Evolutionary conservation across 2,888 invertebrate genomes (phyloP).

Genomic region (Cantharis rufa): DNA sequence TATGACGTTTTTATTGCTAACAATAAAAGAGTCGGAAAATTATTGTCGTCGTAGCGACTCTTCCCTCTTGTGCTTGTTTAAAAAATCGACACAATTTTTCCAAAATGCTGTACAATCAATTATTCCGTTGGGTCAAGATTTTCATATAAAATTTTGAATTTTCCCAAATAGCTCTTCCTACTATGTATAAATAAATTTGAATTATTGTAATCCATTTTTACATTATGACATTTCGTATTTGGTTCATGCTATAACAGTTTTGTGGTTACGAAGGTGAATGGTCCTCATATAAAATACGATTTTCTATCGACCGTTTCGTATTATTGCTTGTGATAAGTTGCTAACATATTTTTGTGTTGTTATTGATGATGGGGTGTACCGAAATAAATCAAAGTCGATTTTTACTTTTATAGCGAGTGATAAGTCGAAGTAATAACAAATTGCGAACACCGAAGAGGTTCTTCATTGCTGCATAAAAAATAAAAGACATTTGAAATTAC

Average conservation of each 20-base stretch:
- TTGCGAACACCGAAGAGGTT: slow-evolving; percentile 16
- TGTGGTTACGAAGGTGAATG: slow-evolving; percentile 12
- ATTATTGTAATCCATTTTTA: not conserved
- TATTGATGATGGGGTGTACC: slow-evolving; percentile 24
- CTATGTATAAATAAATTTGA: not conserved
- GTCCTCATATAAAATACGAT: slow-evolving; percentile 21
- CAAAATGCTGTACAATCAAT: not conserved
- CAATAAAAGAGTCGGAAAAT: not conserved
- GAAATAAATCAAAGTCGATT: slow-evolving; percentile 27
- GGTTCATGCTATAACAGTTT: slow-evolving; percentile 9
- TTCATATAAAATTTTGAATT: not conserved
- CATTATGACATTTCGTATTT: slow-evolving; percentile 6
- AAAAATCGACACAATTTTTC: not conserved
- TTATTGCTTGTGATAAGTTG: slow-evolving; percentile 23
- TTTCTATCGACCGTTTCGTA: slow-evolving; percentile 20
- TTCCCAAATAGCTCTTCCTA: not conserved
- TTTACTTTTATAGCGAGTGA: slow-evolving; percentile 18
- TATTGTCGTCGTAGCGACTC: not conserved
- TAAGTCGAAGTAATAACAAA: slow-evolving; percentile 23
- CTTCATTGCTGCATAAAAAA: slow-evolving; percentile 12
- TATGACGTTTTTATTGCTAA: not conserved
- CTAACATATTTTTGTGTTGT: slow-evolving; percentile 27
- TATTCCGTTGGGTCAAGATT: not conserved
- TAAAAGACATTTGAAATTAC: not conserved
- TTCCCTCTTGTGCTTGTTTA: not conserved